A percentile compares a stretch with the other conserved stretches of the same genome.
phyloP scores from a whole-genome alignment of 2,113 vertebrate genomes.

The Psilopsiagon aymara region DNA sequence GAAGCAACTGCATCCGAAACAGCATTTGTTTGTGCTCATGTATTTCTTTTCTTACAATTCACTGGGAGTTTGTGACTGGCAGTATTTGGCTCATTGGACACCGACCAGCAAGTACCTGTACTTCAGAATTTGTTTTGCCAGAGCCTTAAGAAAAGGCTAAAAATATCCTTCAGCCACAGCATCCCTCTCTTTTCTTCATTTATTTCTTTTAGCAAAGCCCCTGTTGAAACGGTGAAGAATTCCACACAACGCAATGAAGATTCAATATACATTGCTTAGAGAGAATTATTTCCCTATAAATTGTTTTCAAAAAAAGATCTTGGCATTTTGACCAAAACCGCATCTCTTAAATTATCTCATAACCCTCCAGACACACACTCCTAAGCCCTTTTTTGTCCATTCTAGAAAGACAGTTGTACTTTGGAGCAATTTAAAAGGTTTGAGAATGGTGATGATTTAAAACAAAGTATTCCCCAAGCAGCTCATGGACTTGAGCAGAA shows the following conservation, averaged over 20 bases:
- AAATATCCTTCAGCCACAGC: not conserved
- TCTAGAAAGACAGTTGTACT: slow-evolving; percentile 18
- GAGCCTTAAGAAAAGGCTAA: not conserved
- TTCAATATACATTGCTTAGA: slow-evolving; percentile 9
- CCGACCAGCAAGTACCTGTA: not conserved
- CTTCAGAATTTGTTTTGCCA: not conserved
- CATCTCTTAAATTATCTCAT: slow-evolving; percentile 56
- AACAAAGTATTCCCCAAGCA: slow-evolving; percentile 55
- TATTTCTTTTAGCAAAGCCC: not conserved
- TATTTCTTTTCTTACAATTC: not conserved
- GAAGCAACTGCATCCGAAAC: fast-evolving
- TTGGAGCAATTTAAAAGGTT: slow-evolving; percentile 64
- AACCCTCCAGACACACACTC: slow-evolving; percentile 18
- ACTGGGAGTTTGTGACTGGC: not conserved
- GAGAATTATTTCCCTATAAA: slow-evolving; percentile 62
- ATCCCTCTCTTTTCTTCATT: not conserved
- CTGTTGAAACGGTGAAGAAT: slow-evolving; percentile 11
- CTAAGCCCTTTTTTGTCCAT: slow-evolving; percentile 55
- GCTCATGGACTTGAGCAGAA: slow-evolving; percentile 47
- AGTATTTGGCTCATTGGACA: not conserved
- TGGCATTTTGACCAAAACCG: slow-evolving; percentile 52
- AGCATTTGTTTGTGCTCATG: not conserved
- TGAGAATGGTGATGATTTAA: slow-evolving; percentile 50
- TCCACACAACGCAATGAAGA: slow-evolving; percentile 26
- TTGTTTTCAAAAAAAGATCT: slow-evolving; percentile 45